phyloP scores from a whole-genome alignment of 1,140 invertebrate genomes.

The Grapholita molesta region DNA sequence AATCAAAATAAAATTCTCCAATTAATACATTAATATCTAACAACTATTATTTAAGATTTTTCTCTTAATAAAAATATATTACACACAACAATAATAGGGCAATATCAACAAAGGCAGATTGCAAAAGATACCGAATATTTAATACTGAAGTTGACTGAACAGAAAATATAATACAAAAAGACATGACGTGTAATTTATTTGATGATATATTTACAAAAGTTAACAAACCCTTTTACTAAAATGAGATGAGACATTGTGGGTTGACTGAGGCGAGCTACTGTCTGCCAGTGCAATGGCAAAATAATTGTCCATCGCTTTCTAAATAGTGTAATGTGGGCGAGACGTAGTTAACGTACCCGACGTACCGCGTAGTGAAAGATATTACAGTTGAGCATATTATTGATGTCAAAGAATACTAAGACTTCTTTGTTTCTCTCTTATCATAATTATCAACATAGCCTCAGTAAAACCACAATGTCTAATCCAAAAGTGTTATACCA shows the following conservation, averaged over 20 bases:
- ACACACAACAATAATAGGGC: slow-evolving; percentile 65
- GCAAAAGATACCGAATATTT: slow-evolving; percentile 36
- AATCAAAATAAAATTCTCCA: slow-evolving; percentile 76
- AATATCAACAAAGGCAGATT: slow-evolving; percentile 60
- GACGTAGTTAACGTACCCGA: slow-evolving; percentile 9
- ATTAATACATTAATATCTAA: slow-evolving; percentile 75
- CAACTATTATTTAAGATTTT: slow-evolving; percentile 74
- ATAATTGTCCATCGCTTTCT: slow-evolving; percentile 34
- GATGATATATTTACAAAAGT: slow-evolving; percentile 69
- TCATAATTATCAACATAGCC: background rate
- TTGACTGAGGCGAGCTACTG: slow-evolving; percentile 30
- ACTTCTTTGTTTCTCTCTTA: background rate
- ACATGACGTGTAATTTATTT: slow-evolving; percentile 42
- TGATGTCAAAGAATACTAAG: background rate
- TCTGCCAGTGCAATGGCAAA: slow-evolving; percentile 12
- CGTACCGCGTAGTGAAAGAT: background rate
- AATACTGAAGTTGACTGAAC: slow-evolving; percentile 67
- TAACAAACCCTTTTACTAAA: slow-evolving; percentile 58
- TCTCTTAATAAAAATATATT: slow-evolving; percentile 75
- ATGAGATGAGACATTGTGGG: slow-evolving; percentile 39
- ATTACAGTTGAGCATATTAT: background rate
- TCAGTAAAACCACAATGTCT: slow-evolving; percentile 1
- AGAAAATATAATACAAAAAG: slow-evolving; percentile 64
- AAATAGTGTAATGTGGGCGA: slow-evolving; percentile 30
- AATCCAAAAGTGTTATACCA: slow-evolving; percentile 5